Percentiles rank a stretch among this genome's conserved stretches.
These are phyloP conservation scores for Drosophila nebulosa DNA, from an alignment of 1,140 invertebrate species.

Conservation along the genomic window DNA sequence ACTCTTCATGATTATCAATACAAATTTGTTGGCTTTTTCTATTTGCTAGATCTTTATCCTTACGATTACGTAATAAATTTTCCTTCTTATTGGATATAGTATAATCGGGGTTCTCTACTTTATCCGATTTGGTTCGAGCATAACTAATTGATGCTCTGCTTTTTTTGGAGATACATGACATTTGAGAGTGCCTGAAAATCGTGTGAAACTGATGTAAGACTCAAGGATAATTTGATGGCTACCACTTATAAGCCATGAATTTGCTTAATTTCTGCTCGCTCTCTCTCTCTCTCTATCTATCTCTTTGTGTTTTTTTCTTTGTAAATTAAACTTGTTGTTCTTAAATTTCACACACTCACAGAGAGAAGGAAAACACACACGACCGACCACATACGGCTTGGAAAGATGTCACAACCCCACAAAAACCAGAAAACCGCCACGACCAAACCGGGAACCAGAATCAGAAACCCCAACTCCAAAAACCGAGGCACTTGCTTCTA, in stretches of 20 bases:
- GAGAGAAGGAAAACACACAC: too few relatives aligned
- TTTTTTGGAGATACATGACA: background rate
- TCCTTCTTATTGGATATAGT: background rate
- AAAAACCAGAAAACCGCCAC: background rate
- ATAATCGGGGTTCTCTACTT: too few relatives aligned
- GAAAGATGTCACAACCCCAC: background rate
- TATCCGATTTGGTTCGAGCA: background rate
- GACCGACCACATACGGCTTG: background rate
- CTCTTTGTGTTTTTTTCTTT: background rate
- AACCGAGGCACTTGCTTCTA: background rate
- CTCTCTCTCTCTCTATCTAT: too few relatives aligned
- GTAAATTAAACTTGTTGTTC: background rate
- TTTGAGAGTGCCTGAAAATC: background rate
- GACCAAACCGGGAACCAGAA: background rate
- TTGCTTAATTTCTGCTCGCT: background rate
- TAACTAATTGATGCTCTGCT: background rate
- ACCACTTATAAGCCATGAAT: background rate
- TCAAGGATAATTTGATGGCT: constrained; percentile 11
- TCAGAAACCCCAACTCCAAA: background rate
- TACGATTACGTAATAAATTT: constrained; percentile 48
- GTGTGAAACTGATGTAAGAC: constrained; percentile 42
- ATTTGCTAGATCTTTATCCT: constrained; percentile 6
- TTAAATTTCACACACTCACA: too few relatives aligned
- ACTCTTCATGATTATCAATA: background rate
- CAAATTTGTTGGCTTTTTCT: background rate